Percentiles rank a stretch among this genome's conserved stretches.
phyloP scores from a whole-genome alignment of 1,140 invertebrate genomes.

The Zaprionus taronus region DNA sequence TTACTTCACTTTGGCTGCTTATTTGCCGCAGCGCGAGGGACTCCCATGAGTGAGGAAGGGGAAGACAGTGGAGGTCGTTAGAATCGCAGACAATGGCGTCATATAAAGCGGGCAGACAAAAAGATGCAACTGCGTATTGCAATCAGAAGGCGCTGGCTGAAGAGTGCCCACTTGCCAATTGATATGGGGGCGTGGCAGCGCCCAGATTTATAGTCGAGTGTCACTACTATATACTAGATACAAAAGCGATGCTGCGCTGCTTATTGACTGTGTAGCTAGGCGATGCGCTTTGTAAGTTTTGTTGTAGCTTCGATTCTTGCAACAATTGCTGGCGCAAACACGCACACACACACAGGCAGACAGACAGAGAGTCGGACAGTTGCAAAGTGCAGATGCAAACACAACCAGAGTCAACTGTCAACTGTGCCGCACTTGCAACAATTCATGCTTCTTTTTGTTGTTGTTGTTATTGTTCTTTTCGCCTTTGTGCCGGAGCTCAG shows the following conservation, averaged over 20 bases:
- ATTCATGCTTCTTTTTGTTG: constrained; percentile 11
- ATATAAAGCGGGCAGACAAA: constrained; percentile 54
- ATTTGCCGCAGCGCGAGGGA: constrained; percentile 52
- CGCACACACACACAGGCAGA: neutral
- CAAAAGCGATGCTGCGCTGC: neutral
- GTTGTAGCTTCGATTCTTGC: neutral
- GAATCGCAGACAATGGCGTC: constrained; percentile 61
- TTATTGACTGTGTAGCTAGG: neutral
- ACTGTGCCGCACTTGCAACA: constrained; percentile 16
- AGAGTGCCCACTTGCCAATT: constrained; percentile 11
- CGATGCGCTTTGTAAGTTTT: neutral
- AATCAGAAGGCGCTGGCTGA: constrained; percentile 24
- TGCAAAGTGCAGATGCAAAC: constrained; percentile 28
- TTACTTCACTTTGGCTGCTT: constrained; percentile 68
- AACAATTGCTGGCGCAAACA: constrained; percentile 8
- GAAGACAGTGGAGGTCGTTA: constrained; percentile 9
- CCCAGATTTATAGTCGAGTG: constrained; percentile 3
- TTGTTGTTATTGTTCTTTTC: constrained; percentile 27
- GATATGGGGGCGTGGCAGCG: neutral
- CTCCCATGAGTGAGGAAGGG: constrained; percentile 1
- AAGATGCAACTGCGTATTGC: constrained; percentile 58
- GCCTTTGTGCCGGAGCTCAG: constrained; percentile 4
- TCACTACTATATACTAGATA: neutral
- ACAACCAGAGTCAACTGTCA: constrained; percentile 37
- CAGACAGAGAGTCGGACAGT: neutral